phyloP scores from a whole-genome alignment of 2,888 invertebrate genomes.

The Tipula helvola region DNA sequence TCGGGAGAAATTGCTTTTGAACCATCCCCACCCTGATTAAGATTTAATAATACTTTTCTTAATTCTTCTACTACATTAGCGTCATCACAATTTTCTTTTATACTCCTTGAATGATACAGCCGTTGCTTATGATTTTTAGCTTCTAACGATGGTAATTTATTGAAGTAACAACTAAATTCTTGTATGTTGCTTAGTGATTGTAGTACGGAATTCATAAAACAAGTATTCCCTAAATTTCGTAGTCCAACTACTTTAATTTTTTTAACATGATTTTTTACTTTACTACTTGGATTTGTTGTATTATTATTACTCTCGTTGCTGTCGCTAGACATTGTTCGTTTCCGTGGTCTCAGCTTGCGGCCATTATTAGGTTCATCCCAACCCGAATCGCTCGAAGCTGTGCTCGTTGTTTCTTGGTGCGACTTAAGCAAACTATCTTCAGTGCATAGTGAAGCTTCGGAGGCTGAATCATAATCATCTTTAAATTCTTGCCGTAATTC shows the following conservation, averaged over 20 bases:
- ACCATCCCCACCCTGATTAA: conserved; percentile 53
- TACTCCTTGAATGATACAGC: conserved; percentile 46
- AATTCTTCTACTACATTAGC: conserved; percentile 68
- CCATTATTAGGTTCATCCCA: conserved; percentile 21
- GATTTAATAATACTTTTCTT: conserved; percentile 55
- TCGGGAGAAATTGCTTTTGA: conserved; percentile 68
- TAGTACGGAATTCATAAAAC: conserved; percentile 76
- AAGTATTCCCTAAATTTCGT: conserved; percentile 72
- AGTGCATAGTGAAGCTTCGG: conserved; percentile 30
- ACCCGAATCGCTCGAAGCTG: conserved; percentile 23
- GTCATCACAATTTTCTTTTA: conserved; percentile 49
- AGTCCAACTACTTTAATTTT: conserved; percentile 48
- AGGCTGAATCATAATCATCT: conserved; percentile 26
- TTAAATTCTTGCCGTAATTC: conserved; percentile 43
- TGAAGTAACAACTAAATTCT: conserved; percentile 71
- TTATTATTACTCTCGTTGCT: conserved; percentile 18
- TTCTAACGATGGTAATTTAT: conserved; percentile 61
- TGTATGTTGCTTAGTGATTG: conserved; percentile 76
- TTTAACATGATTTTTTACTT: conserved; percentile 35
- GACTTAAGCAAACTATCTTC: conserved; percentile 18
- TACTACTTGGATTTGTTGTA: conserved; percentile 14
- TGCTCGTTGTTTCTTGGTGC: conserved; percentile 23
- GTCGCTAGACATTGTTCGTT: conserved; percentile 23
- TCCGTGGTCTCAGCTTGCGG: conserved; percentile 22
- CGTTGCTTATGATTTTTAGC: conserved; percentile 26